These are phyloP conservation scores for Thamnophis elegans DNA, from an alignment of 2,797 vertebrate species.

Conservation along the genomic window DNA sequence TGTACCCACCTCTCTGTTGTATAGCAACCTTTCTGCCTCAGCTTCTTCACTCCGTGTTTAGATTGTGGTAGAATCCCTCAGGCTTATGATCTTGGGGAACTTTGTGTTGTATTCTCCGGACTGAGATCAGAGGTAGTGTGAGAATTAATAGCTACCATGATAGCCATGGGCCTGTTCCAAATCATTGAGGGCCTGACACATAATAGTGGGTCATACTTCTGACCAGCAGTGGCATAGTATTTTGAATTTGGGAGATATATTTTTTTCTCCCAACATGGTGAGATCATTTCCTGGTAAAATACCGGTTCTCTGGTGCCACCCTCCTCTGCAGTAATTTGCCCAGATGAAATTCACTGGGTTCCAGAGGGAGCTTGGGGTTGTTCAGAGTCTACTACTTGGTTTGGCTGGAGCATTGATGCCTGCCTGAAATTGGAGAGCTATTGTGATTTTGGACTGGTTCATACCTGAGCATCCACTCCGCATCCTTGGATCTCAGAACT, in stretches of 20 bases:
- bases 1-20: background rate
- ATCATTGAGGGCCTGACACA: background rate
- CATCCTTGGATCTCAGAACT: background rate
- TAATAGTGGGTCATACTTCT: background rate
- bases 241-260: too few species aligned
- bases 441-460: background rate
- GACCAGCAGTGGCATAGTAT: background rate
- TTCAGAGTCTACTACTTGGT: background rate
- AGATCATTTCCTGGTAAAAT: background rate
- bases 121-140: background rate
- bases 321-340: background rate
- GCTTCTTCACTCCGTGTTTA: background rate
- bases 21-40: background rate
- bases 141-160: background rate
- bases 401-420: background rate
- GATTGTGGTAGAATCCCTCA: background rate
- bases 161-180: background rate
- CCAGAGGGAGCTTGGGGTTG: background rate
- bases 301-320: background rate
- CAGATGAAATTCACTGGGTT: background rate
- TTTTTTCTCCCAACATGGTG: background rate
- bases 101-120: background rate
- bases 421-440: background rate
- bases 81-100: background rate
- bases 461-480: background rate